Percentiles rank a stretch among this genome's conserved stretches.
These are phyloP conservation scores for Otocyon megalotis DNA, from an alignment of 2,113 vertebrate genomes.

Conservation along the genomic window DNA sequence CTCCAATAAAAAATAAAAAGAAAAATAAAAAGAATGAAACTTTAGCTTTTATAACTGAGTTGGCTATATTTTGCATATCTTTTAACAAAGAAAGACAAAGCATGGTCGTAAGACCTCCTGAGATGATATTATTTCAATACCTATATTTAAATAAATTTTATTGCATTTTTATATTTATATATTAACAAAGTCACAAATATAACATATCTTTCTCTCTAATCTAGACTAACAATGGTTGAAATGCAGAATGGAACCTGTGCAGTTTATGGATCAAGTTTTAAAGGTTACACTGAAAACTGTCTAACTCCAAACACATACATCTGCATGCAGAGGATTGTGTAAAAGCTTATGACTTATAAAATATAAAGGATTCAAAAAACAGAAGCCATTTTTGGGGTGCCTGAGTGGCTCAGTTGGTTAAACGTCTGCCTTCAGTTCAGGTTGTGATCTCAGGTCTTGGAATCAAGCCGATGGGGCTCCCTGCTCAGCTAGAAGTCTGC, in stretches of 20 bases:
- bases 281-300: conserved; percentile 75
- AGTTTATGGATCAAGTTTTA: conserved; percentile 76
- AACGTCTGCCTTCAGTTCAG: not conserved
- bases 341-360: not conserved
- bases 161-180: not conserved
- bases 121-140: not conserved
- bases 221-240: conserved; percentile 64
- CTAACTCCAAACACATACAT: conserved; percentile 58
- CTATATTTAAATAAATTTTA: not conserved
- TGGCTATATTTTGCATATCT: not conserved
- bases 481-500: too few species aligned
- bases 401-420: not conserved
- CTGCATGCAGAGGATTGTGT: conserved; percentile 64
- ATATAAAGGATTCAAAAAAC: not conserved
- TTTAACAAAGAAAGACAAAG: not conserved
- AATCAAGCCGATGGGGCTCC: not conserved
- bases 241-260: conserved; percentile 60
- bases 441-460: not conserved
- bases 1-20: too few species aligned
- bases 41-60: not conserved
- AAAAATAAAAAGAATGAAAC: not conserved
- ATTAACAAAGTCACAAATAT: not conserved
- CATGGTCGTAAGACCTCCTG: not conserved
- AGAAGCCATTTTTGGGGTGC: not conserved
- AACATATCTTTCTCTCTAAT: not conserved